phyloP scores from a whole-genome alignment of 2,113 vertebrate species.

The Herpailurus yagouaroundi region DNA sequence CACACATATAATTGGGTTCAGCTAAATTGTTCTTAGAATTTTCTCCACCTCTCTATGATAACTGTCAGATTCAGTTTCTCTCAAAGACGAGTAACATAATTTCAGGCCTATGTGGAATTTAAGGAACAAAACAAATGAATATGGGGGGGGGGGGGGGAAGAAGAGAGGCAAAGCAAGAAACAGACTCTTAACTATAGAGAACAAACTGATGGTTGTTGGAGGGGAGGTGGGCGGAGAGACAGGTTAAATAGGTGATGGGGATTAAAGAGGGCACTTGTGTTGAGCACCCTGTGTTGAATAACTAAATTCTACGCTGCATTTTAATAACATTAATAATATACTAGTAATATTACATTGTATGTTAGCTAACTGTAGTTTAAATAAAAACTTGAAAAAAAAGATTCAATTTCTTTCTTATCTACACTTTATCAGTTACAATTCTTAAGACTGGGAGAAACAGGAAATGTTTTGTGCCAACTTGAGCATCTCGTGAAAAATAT shows the following conservation, averaged over 20 bases:
- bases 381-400: not conserved
- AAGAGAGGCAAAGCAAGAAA: not conserved
- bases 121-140: not conserved
- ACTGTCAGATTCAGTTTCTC: not conserved
- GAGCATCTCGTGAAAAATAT: not conserved
- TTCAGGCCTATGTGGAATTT: not conserved
- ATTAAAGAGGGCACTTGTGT: not conserved
- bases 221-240: not conserved
- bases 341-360: not conserved
- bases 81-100: not conserved
- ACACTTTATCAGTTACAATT: not conserved
- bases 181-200: not conserved
- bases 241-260: not conserved
- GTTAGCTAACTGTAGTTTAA: not conserved
- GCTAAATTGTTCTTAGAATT: not conserved
- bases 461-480: not conserved
- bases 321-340: not conserved
- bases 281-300: not conserved
- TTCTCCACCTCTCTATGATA: not conserved
- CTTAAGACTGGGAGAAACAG: not conserved
- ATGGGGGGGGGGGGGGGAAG: too few relatives aligned
- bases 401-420: not conserved
- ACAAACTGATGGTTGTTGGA: not conserved
- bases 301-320: not conserved
- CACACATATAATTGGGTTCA: not conserved